Base-by-base conservation (phyloP, 2,888 invertebrate genomes). In the Platycheirus albimanus region DNA sequence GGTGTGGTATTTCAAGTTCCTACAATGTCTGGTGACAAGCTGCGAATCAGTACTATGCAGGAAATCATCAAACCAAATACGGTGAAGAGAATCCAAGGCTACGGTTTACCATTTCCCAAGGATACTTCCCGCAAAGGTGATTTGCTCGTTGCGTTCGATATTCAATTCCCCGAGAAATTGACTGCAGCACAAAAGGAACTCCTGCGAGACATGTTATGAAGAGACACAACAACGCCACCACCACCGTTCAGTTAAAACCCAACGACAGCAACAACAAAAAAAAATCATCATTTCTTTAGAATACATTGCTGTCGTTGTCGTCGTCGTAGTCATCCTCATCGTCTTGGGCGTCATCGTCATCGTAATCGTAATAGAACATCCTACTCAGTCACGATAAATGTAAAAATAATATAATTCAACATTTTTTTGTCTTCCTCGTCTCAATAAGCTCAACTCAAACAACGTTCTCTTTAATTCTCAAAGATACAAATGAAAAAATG, bases 91-190 rank as follows among this genome's bases (percentile, higher is more conserved):
- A 96, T 99, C 89, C 95, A 96, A 72, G 97, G 97, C 54, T 96
- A 97, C 88, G 99, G 99, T 0, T 92, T 99, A 85, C 99, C 99
- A 6, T 94, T 95, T 90, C 98, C 99, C 6, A 99, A 99, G 92
- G 98, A 98, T 89, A 96, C 97, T 3, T 94, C 95, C 36, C 93
- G 96, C 88, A 95, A 96, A 91, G 99, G 99, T 79, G 98, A 99
- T 91, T 93, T 99, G 13, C 92, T 99, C 77, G 96, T 99, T 41
- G 96, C 96, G 83, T 99, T 99, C 90, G 98, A 98, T 92, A 97
- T 99, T 89, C 95, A 95, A 90, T 99, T 99, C 92, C 99, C 99
- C 0, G 96, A 97, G 69, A 93, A 94, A 86, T 91, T 98, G 86
- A 93, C 95, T 86, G 93, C 95, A 88, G 94, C 94, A 88, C 95